Evolutionary conservation across 2,888 invertebrate genomes (phyloP).

Genomic region (Sphecodes monilicornis): DNA sequence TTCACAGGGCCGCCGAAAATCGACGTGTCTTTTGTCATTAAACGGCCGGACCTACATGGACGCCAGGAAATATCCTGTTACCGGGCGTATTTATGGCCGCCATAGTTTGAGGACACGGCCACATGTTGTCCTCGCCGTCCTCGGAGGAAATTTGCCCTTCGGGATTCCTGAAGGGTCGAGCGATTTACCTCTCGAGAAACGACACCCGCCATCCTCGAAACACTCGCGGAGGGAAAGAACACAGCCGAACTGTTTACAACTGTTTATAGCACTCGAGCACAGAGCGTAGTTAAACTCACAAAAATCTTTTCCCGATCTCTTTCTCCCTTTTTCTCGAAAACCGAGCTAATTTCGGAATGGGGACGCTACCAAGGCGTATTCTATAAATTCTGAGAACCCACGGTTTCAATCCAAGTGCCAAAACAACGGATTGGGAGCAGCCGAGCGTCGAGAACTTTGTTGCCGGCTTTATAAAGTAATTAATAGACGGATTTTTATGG

Average conservation of each 20-base stretch:
- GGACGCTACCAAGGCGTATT: slow-evolving; percentile 19
- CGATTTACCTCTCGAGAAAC: slow-evolving; percentile 46
- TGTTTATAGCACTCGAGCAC: slow-evolving; percentile 56
- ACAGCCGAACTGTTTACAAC: slow-evolving; percentile 61
- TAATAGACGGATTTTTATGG: not conserved
- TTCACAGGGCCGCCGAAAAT: slow-evolving; percentile 47
- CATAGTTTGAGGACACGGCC: slow-evolving; percentile 66
- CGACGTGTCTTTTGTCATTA: slow-evolving; percentile 69
- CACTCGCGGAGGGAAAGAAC: slow-evolving; percentile 3
- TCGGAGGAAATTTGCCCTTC: slow-evolving; percentile 55
- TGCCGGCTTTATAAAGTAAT: not conserved
- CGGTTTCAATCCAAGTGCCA: slow-evolving; percentile 49
- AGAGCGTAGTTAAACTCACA: slow-evolving; percentile 29
- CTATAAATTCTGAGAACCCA: slow-evolving; percentile 54
- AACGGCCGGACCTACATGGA: slow-evolving; percentile 53
- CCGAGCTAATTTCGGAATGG: slow-evolving; percentile 56
- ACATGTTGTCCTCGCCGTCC: slow-evolving; percentile 67
- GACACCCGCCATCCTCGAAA: slow-evolving; percentile 15
- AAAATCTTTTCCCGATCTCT: slow-evolving; percentile 43
- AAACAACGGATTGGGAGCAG: slow-evolving; percentile 14
- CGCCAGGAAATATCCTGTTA: slow-evolving; percentile 77
- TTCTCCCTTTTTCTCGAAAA: slow-evolving; percentile 43
- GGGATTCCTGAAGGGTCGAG: slow-evolving; percentile 51
- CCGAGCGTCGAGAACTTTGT: slow-evolving; percentile 11
- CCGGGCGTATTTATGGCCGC: slow-evolving; percentile 74